Percentiles rank a stretch among this genome's conserved stretches.
phyloP scores from a whole-genome alignment of 92 coral and sea anemone species.

The Actinernus sp. region DNA sequence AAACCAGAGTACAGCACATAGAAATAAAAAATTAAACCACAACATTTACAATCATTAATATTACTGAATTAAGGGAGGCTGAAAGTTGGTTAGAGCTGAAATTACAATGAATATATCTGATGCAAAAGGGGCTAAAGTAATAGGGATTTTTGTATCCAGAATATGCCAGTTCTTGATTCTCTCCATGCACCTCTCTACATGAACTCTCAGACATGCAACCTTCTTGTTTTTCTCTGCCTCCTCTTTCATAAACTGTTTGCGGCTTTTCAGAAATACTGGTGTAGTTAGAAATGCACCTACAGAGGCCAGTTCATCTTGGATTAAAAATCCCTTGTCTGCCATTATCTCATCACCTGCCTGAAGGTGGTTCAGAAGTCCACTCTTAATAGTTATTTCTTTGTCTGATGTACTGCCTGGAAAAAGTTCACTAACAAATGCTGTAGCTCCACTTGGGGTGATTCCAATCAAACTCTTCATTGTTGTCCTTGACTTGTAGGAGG shows the following conservation, averaged over 20 bases:
- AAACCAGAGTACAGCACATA: too few species aligned
- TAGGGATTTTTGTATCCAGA: slow-evolving; percentile 58
- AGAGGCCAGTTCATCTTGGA: slow-evolving; percentile 63
- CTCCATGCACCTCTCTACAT: slow-evolving; percentile 70
- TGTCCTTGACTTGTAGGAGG: slow-evolving; percentile 60
- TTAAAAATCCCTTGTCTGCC: slow-evolving; percentile 44
- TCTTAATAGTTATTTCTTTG: slow-evolving; percentile 45
- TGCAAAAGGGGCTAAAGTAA: slow-evolving; percentile 46
- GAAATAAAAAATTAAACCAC: too few species aligned
- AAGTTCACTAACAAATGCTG: slow-evolving; percentile 47
- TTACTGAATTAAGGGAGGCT: slow-evolving; percentile 41
- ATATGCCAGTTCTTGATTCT: slow-evolving; percentile 77
- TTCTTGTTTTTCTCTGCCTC: slow-evolving; percentile 63
- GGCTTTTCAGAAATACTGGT: slow-evolving; percentile 51
- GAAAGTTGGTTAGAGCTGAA: slow-evolving; percentile 58
- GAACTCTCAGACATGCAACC: slow-evolving; percentile 55
- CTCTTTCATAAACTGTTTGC: slow-evolving; percentile 52
- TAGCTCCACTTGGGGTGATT: slow-evolving; percentile 69
- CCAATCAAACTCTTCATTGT: slow-evolving; percentile 74
- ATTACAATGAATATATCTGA: slow-evolving; percentile 58
- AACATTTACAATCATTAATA: too few species aligned
- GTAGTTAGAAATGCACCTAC: slow-evolving; percentile 32
- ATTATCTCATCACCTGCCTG: too few species aligned
- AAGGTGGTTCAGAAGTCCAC: slow-evolving; percentile 46
- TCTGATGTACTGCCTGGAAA: slow-evolving; percentile 55